Base-by-base conservation (phyloP, 2,797 vertebrate species). In the Dicrostonyx torquatus region DNA sequence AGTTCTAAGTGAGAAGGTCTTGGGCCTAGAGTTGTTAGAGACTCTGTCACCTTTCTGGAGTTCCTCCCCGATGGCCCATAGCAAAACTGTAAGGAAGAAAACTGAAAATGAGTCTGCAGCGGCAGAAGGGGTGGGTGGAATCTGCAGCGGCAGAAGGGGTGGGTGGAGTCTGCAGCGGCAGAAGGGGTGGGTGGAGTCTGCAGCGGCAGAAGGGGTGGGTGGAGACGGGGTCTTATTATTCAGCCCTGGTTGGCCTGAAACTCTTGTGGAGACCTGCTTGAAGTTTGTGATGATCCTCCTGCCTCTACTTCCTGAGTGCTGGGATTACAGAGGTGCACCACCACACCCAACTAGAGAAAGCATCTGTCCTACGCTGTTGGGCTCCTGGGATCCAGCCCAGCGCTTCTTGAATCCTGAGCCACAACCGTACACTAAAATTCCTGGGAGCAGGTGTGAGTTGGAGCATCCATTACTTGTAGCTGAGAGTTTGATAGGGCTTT, bases 31-130 rank as follows among this genome's bases (percentile, higher is more conserved):
- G 58, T 58, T 75, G 24, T 75, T 87, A 3, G 2, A 31, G 20
- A 48, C 79, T 91, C 77, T 87, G 77, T 95, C 72, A 68, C 70
- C 31, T 93, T 43, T 87, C 50, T 55, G 58, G 26, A 89, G 24
- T 58, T 91, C 10, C 62, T 82, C 4, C 87, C 34, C 13, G 48
- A 10, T 43, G 37, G 13, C 53, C n/a, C 29, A 53, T 83, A 37
- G 60, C 29, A 6, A 26, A 92, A n/a, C 26, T 79, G n/a, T 14
- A 82, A 6, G 55, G 26, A 80, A 94, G 87, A 78, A 90, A 84
- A 34, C 45, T 43, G 66, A 88, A 48, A 78, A 26, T 48, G 43
- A 31, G 45, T 80, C 34, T 80, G 48, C 18, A 12, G 78, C 1
- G 2, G 20, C 50, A 6, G 5, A 1, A 53, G 14, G 50, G 50